Base-by-base conservation (phyloP, 2,797 vertebrate genomes). In the Staurois parvus region DNA sequence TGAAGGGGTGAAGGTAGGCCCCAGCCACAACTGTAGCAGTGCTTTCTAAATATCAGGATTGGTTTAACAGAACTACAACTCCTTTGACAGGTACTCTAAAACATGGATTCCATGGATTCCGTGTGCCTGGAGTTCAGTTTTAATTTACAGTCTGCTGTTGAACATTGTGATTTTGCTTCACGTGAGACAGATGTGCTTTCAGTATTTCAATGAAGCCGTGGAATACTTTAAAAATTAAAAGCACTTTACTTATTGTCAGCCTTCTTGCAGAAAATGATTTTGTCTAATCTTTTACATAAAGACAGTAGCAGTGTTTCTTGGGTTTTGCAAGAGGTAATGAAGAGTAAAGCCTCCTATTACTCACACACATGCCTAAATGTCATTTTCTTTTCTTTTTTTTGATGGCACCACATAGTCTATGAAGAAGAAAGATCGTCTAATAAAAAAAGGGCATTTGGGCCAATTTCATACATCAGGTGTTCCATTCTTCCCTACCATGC, bases 331-430 rank as follows among this genome's bases (percentile, higher is more conserved):
- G 89, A 89, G 87, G 90, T 88, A 94, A 93, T 93, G 93, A 94
- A 84, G 88, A 92, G 90, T 91, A 91, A 93, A 92, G 87, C 90
- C 62, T 29, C 90, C 89, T 91, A 93, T 93, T 93, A 92, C 86
- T 93, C 84, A 88, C 17, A 78, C 80, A 64, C 82, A 83, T 91
- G 92, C 88, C 85, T 88, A 90, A 93, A 92, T 92, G 90, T 89
- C 92, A 91, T 82, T 89, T 85, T 70, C 59, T 75, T 52, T 52
- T 19, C 48, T 52, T 24, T 48, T 56, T 62, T 70, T 72, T 72
- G 88, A 89, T 90, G 87, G 62, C 91, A 84, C 73, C 78, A 81
- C 73, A 69, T 79, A 59, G 72, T 82, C 48, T 73, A 87, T 87
- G 76, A 88, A 32, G 72, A 66, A 87, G 84, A 88, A 82, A 88